These are phyloP conservation scores for Sebastes kiyomatsui DNA, from an alignment of 2,797 vertebrate species.

Conservation along the genomic window DNA sequence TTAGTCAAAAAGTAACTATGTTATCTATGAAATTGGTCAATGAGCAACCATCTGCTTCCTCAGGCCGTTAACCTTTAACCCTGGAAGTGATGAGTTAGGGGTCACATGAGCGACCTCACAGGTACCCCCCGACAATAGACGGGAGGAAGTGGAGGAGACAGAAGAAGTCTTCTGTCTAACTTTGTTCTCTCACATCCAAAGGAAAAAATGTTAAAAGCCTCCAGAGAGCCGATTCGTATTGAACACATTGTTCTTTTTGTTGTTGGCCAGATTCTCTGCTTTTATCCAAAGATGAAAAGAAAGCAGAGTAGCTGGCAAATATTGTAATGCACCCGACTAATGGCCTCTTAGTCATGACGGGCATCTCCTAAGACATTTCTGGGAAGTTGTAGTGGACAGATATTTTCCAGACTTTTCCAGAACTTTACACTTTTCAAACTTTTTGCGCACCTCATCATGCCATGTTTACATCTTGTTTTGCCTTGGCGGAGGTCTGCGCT, in stretches of 20 bases:
- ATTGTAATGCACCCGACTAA: constrained; percentile 36
- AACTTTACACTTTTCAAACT: too few relatives aligned
- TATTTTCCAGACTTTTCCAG: neutral
- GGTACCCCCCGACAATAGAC: constrained; percentile 50
- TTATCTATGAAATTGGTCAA: constrained; percentile 38
- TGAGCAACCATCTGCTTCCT: constrained; percentile 69
- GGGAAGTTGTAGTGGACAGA: constrained; percentile 6
- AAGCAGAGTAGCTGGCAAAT: constrained; percentile 21
- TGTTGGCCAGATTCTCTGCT: constrained; percentile 28
- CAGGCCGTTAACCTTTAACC: constrained; percentile 57
- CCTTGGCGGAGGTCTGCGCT: too few relatives aligned
- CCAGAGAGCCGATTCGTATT: neutral
- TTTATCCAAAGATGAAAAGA: constrained; percentile 35
- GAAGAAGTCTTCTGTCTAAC: neutral
- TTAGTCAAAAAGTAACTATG: constrained; percentile 42
- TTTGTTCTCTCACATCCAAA: neutral
- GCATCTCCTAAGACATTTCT: constrained; percentile 19
- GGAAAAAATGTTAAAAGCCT: constrained; percentile 5
- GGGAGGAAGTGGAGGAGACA: constrained; percentile 49
- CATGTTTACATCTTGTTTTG: neutral
- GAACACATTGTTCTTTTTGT: constrained; percentile 29
- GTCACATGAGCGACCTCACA: constrained; percentile 43
- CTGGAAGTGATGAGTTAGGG: constrained; percentile 11
- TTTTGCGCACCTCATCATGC: rapidly evolving
- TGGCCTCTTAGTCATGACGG: constrained; percentile 25